Percentiles rank a stretch among this genome's conserved stretches.
Conservation (phyloP, 2,888 invertebrate species). For the Sminthurides aquaticus region DNA sequence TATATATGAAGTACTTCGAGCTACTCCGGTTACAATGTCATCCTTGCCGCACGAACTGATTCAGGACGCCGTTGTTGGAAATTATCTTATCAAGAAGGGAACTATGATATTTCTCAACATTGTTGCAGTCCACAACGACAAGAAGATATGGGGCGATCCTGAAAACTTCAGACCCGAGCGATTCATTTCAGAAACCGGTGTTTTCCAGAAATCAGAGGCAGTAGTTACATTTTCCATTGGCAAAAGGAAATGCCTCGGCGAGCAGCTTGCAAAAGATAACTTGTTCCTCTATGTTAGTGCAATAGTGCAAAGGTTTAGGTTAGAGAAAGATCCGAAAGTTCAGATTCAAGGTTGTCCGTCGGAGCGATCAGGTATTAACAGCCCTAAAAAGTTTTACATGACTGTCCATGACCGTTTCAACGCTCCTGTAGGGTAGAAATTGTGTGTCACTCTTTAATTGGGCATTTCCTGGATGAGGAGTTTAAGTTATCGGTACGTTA, state of each 20-base stretch:
- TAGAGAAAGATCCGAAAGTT: slow-evolving; percentile 1
- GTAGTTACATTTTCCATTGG: neutral
- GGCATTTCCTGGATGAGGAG: too few relatives aligned
- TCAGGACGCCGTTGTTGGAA: neutral
- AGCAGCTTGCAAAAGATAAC: slow-evolving; percentile 8
- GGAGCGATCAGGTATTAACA: neutral
- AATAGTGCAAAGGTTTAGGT: neutral
- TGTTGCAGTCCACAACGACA: neutral
- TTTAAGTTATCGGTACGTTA: too few relatives aligned
- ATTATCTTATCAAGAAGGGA: slow-evolving; percentile 2
- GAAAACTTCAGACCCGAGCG: slow-evolving; percentile 7
- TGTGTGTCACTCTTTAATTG: too few relatives aligned
- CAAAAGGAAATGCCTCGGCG: neutral
- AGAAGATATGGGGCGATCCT: slow-evolving; percentile 3
- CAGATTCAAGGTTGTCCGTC: neutral
- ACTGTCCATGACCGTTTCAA: neutral
- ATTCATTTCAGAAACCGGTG: neutral
- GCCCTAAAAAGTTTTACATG: neutral
- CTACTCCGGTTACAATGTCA: neutral
- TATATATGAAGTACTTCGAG: slow-evolving; percentile 4
- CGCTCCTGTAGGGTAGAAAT: too few relatives aligned
- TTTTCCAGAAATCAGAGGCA: neutral
- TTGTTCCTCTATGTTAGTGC: slow-evolving; percentile 3
- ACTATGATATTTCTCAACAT: slow-evolving; percentile 6
- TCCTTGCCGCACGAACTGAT: neutral